Percentiles rank a stretch among this genome's conserved stretches.
phyloP scores from a whole-genome alignment of 2,888 invertebrate species.

The Gandaritis pyraliata region DNA sequence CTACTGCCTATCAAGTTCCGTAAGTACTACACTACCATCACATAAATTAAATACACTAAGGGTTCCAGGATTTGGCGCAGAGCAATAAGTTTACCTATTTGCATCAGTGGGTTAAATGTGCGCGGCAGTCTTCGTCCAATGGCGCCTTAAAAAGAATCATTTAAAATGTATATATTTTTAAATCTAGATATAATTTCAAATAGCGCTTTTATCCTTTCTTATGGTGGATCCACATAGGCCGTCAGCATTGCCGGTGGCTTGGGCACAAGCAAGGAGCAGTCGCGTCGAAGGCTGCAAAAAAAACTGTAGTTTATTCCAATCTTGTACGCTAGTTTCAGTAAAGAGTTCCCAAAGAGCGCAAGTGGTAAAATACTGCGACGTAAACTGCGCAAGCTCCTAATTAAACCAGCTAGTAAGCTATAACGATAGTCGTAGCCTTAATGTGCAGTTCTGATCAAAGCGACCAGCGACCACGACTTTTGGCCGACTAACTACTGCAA shows the following conservation, averaged over 20 bases:
- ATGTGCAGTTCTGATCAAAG: background rate
- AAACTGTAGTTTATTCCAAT: too few relatives aligned
- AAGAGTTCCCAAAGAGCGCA: slow-evolving; percentile 86
- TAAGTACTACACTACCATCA: slow-evolving; percentile 44
- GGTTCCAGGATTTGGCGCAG: background rate
- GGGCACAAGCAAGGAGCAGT: too few relatives aligned
- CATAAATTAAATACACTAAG: slow-evolving; percentile 16
- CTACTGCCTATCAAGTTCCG: slow-evolving; percentile 48
- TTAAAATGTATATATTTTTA: too few relatives aligned
- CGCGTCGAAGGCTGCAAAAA: too few relatives aligned
- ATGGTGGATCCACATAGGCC: too few relatives aligned
- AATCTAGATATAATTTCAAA: too few relatives aligned
- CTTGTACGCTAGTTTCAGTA: background rate
- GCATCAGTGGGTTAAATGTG: too few relatives aligned
- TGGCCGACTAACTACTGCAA: too few relatives aligned
- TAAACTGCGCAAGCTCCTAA: slow-evolving; percentile 58
- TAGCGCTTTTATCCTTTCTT: too few relatives aligned
- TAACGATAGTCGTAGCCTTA: slow-evolving; percentile 32
- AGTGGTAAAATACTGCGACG: slow-evolving; percentile 88
- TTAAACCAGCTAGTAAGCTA: slow-evolving; percentile 49
- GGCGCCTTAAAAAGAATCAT: too few relatives aligned
- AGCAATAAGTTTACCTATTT: background rate
- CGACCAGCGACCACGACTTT: slow-evolving; percentile 2
- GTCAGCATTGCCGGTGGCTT: too few relatives aligned
- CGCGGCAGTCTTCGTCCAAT: too few relatives aligned